A percentile compares a stretch with the other conserved stretches of the same genome.
phyloP scores from a whole-genome alignment of 64 coral and sea anemone species.

The Pachyseris speciosa region DNA sequence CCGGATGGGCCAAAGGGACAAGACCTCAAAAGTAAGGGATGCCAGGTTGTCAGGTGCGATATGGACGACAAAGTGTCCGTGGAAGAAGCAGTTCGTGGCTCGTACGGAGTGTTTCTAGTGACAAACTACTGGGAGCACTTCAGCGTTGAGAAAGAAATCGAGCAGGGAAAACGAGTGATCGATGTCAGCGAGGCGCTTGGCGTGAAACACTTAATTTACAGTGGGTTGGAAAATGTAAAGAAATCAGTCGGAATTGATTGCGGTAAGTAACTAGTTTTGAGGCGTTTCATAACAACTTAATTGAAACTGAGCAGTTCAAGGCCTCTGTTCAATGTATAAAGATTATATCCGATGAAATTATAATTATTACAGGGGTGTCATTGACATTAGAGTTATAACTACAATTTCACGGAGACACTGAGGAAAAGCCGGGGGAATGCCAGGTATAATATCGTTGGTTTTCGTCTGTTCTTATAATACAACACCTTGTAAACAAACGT shows the following conservation, averaged over 20 bases:
- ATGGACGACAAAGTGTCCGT: slow-evolving; percentile 52
- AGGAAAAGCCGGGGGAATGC: no score
- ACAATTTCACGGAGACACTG: no score
- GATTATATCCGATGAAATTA: no score
- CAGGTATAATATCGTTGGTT: no score
- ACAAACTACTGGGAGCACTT: slow-evolving; percentile 85
- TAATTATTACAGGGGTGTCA: no score
- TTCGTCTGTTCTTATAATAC: no score
- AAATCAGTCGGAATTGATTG: slow-evolving; percentile 69
- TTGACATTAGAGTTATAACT: no score
- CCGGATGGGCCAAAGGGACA: slow-evolving; percentile 47
- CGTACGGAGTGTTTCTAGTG: slow-evolving; percentile 75
- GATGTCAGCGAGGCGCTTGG: slow-evolving; percentile 64
- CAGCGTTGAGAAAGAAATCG: slow-evolving; percentile 59
- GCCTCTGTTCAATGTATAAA: no score
- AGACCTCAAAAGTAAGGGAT: slow-evolving; percentile 57
- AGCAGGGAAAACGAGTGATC: slow-evolving; percentile 76
- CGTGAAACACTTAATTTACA: slow-evolving; percentile 83
- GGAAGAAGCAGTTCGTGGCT: slow-evolving; percentile 61
- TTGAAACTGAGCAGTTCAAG: neutral
- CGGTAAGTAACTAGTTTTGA: slow-evolving; percentile 31
- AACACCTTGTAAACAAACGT: no score
- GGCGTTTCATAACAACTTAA: neutral
- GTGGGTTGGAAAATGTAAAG: slow-evolving; percentile 80
- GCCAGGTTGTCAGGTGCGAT: slow-evolving; percentile 50